phyloP scores from a whole-genome alignment of 2,888 invertebrate genomes.

The Clanis bilineata region DNA sequence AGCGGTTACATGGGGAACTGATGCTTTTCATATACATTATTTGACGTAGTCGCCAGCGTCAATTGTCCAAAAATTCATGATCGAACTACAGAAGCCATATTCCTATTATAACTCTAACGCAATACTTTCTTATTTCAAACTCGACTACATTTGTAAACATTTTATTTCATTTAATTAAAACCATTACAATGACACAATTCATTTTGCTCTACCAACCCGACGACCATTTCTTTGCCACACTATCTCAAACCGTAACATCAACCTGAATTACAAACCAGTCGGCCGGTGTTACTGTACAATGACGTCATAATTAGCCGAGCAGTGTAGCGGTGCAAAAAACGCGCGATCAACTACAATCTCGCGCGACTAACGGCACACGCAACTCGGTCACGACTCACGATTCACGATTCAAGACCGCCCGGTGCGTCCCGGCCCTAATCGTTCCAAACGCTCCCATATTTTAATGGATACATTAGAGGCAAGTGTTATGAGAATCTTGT shows the following conservation, averaged over 20 bases:
- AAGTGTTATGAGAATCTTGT: conserved; percentile 39
- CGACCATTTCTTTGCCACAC: not conserved
- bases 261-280: not conserved
- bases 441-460: conserved; percentile 35
- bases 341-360: not conserved
- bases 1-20: too few species aligned
- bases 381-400: conserved; percentile 23
- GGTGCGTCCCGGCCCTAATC: conserved; percentile 39
- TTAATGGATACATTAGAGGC: conserved; percentile 53
- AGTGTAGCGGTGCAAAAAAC: not conserved
- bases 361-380: not conserved
- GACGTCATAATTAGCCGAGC: conserved; percentile 3
- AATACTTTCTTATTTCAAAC: too few species aligned
- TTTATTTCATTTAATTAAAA: not conserved
- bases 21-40: too few species aligned
- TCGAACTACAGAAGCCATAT: too few species aligned
- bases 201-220: not conserved
- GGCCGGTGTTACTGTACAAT: conserved; percentile 10
- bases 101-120: too few species aligned
- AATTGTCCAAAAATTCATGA: too few species aligned
- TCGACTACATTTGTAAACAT: too few species aligned
- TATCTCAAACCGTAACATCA: not conserved
- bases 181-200: not conserved
- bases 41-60: too few species aligned
- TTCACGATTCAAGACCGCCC: conserved; percentile 25